Base-by-base conservation (phyloP, 2,797 vertebrate species). In the Todus mexicanus region DNA sequence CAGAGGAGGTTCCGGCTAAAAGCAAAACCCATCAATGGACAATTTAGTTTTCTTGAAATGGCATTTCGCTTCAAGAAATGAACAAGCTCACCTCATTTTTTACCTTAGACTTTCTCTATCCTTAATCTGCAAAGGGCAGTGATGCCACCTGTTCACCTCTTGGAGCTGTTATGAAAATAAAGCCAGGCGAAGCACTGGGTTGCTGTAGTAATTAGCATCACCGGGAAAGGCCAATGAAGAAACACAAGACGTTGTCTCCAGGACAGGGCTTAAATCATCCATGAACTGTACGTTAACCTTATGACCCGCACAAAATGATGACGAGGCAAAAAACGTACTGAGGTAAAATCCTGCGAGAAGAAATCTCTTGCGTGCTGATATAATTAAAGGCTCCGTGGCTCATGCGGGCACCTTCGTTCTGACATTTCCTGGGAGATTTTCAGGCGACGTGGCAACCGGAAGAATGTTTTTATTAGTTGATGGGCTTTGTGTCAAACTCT, bases 401-500 rank as follows among this genome's bases (percentile, higher is more conserved):
- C 51, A 78, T 18, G 66, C n/a, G 51, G 33, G 22, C 15, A 75
- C 50, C 22, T 70, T 78, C 65, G 65, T 86, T 91, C 56, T 69
- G 43, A 66, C 23, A 84, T 78, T 87, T 87, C 23, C 59, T 84
- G 33, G 13, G 60, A 83, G 72, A 69, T 47, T 91, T 92, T 95
- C 75, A 83, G 29, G 54, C 2, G 1, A 92, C 50, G 63, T 91
- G 82, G 54, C 76, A 93, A 85, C 22, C 33, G 86, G 43, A 92
- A 87, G 17, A 87, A 91, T 50, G 47, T 63, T 87, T 94, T 83
- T 89, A 83, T 89, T 92, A 86, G 78, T 61, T 84, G 87, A 73
- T 48, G 42, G 20, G 2, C 40, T 87, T 81, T 72, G 25, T 89
- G 82, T 88, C 91, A 89, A 91, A 84, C 14, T 87, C 38, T 48